Percentiles rank a stretch among this genome's conserved stretches.
Evolutionary conservation across 2,113 vertebrate genomes (phyloP).

Genomic region (Hyaena hyaena): DNA sequence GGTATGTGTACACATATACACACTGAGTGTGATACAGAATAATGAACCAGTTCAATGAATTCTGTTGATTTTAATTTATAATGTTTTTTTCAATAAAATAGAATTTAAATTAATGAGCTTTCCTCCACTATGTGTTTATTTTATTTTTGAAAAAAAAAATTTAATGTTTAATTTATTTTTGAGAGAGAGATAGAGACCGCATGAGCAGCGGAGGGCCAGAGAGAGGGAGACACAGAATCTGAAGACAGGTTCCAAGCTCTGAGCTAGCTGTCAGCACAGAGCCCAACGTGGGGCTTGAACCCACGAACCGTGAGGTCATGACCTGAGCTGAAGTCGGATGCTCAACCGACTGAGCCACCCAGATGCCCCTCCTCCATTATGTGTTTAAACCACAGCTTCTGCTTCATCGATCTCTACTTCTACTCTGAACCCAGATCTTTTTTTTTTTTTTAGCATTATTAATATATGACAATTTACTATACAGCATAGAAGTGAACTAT

Average conservation of each 20-base stretch:
- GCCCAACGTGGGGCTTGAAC: no score
- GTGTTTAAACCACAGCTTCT: neutral
- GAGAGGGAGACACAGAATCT: no score
- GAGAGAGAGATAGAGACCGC: no score
- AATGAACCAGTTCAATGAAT: neutral
- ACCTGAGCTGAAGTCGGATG: no score
- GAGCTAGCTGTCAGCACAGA: no score
- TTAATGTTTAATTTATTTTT: no score
- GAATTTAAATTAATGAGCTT: neutral
- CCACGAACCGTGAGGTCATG: no score
- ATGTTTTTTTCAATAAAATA: neutral
- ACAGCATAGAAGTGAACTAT: neutral
- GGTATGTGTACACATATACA: no score
- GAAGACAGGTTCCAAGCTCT: no score
- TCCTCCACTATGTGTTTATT: neutral
- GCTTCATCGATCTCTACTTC: neutral
- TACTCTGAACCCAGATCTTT: neutral
- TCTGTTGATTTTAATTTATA: neutral
- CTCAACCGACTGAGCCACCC: no score
- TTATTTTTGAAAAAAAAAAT: no score
- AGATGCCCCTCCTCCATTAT: neutral
- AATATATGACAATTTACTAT: neutral
- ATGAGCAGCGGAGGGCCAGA: no score
- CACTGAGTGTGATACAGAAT: neutral
- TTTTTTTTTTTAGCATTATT: conserved; percentile 32